Evolutionary conservation across 2,113 vertebrate genomes (phyloP).

Genomic region (Brienomyrus longianalis): DNA sequence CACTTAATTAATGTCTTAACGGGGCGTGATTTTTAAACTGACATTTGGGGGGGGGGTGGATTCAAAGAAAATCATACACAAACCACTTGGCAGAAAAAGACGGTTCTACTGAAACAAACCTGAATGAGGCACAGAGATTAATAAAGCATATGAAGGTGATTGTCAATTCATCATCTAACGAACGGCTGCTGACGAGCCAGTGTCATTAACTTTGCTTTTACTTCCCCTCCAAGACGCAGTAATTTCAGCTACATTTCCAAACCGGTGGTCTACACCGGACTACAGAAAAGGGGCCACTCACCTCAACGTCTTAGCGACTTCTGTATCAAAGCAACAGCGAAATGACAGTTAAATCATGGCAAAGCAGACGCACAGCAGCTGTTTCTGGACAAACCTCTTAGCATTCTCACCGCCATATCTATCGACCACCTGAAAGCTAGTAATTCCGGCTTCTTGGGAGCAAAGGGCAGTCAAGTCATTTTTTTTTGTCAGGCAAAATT

Average conservation of each 20-base stretch:
- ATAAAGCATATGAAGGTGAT: conserved; percentile 7
- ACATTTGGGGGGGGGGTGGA: neutral
- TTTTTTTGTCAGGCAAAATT: neutral
- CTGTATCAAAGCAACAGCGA: neutral
- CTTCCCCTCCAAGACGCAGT: neutral
- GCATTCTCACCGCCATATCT: neutral
- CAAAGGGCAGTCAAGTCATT: neutral
- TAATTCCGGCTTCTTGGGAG: neutral
- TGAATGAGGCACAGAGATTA: neutral
- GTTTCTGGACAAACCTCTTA: neutral
- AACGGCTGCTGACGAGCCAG: neutral
- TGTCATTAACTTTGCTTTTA: neutral
- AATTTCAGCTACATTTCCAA: neutral
- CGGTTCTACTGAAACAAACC: neutral
- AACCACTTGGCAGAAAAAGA: neutral
- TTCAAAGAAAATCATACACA: conserved; percentile 4
- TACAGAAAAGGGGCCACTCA: neutral
- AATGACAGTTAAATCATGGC: neutral
- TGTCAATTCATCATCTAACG: neutral
- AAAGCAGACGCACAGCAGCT: neutral
- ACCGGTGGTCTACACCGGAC: neutral
- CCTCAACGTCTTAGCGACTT: neutral
- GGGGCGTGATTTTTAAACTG: neutral
- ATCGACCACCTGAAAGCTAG: neutral
- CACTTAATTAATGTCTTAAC: neutral